Conservation (phyloP, 1,140 invertebrate species). For the Stegodyphus mimosarum region DNA sequence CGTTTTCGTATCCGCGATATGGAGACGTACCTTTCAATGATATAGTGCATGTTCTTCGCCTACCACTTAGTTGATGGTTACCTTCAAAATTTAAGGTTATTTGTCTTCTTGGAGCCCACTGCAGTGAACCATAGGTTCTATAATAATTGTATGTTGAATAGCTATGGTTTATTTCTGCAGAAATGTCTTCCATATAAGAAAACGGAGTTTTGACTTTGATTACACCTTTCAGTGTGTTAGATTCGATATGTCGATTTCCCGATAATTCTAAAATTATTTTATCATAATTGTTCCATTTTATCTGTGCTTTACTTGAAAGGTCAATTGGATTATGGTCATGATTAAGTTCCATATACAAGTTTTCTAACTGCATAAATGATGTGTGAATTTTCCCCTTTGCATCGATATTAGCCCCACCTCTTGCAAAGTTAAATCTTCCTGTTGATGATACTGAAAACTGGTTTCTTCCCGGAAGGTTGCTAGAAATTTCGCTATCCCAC, state of each 20-base stretch:
- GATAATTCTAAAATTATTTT: not conserved
- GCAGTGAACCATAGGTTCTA: not conserved
- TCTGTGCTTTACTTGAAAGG: constrained; percentile 16
- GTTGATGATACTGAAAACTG: constrained; percentile 8
- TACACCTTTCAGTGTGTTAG: not conserved
- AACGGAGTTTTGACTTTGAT: constrained; percentile 37
- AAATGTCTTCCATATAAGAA: constrained; percentile 16
- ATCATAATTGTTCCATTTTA: constrained; percentile 28
- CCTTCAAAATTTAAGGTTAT: constrained; percentile 37
- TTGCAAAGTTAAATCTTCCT: constrained; percentile 23
- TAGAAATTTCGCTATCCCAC: constrained; percentile 46
- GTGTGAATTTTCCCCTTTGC: constrained; percentile 7
- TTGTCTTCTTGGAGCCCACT: constrained; percentile 32
- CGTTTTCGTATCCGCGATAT: constrained; percentile 32
- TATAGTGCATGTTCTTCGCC: constrained; percentile 29
- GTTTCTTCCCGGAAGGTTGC: constrained; percentile 10
- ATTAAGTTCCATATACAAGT: not conserved
- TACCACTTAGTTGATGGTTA: constrained; percentile 21
- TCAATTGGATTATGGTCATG: constrained; percentile 18
- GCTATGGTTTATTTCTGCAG: constrained; percentile 8
- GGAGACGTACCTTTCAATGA: constrained; percentile 21
- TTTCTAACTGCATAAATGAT: constrained; percentile 13
- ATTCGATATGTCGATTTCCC: not conserved
- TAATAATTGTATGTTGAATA: not conserved
- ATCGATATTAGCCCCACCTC: constrained; percentile 1